These are phyloP conservation scores for Nemapogon koenigi DNA, from an alignment of 2,888 invertebrate species.

Conservation along the genomic window DNA sequence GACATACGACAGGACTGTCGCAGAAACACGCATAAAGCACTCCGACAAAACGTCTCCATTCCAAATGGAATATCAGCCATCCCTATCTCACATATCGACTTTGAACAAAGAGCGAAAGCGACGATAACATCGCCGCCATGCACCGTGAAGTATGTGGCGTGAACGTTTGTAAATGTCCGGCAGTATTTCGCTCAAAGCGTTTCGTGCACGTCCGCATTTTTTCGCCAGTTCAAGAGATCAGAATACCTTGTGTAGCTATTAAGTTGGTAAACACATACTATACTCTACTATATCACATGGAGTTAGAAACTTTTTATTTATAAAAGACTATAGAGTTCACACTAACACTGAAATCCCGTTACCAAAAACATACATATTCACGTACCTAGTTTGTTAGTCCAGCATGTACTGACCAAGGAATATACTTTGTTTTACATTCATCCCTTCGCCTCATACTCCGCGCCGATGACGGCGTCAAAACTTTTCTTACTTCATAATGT, in stretches of 20 bases:
- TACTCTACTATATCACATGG: too few relatives aligned
- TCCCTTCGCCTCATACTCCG: too few relatives aligned
- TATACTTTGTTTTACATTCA: too few relatives aligned
- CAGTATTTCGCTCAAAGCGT: constrained; percentile 17
- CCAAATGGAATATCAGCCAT: constrained; percentile 16
- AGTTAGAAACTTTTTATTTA: too few relatives aligned
- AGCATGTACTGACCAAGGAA: too few relatives aligned
- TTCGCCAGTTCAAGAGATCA: constrained; percentile 19
- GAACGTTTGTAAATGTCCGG: constrained; percentile 20
- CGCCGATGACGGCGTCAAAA: too few relatives aligned
- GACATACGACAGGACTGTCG: constrained; percentile 19
- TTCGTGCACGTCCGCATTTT: constrained; percentile 20
- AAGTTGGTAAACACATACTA: too few relatives aligned
- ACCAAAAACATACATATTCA: too few relatives aligned
- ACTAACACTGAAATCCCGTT: too few relatives aligned
- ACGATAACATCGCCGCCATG: constrained; percentile 23
- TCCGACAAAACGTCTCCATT: constrained; percentile 29
- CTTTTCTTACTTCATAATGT: too few relatives aligned
- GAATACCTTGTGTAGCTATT: constrained; percentile 8
- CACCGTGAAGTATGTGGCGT: constrained; percentile 20
- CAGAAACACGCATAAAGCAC: constrained; percentile 25
- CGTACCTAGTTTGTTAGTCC: too few relatives aligned
- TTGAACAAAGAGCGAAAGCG: constrained; percentile 16
- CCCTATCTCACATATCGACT: constrained; percentile 23
- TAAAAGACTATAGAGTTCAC: too few relatives aligned